A percentile compares a stretch with the other conserved stretches of the same genome.
Evolutionary conservation across 2,888 invertebrate species (phyloP).

Genomic region (Stenodema calcarata): DNA sequence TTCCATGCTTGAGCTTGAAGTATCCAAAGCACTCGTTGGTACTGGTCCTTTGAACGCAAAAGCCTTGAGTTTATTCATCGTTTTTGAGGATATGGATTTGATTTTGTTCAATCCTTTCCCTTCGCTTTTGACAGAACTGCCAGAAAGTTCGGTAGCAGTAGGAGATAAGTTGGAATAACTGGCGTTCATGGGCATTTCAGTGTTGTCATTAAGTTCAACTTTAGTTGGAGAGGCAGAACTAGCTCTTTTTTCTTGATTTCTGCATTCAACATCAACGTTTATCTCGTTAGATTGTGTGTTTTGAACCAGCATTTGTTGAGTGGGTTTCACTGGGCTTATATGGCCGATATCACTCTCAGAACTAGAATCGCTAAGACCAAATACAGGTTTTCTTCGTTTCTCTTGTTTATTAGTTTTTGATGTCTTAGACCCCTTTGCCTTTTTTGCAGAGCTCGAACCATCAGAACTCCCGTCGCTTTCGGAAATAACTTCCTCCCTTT

Average conservation of each 20-base stretch:
- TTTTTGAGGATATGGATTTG: background rate
- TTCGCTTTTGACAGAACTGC: background rate
- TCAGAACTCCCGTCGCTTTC: background rate
- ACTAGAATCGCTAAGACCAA: background rate
- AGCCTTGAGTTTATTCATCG: constrained; percentile 14
- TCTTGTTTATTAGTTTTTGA: background rate
- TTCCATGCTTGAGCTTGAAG: background rate
- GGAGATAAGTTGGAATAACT: background rate
- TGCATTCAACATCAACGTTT: background rate
- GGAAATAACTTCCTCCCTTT: background rate
- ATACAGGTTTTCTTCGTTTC: background rate
- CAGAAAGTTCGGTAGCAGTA: background rate
- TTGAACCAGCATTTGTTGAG: background rate
- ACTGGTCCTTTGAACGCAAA: constrained; percentile 9
- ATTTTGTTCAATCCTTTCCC: background rate
- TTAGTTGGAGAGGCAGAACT: no score
- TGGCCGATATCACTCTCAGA: background rate
- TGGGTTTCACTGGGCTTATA: background rate
- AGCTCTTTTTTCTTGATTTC: background rate
- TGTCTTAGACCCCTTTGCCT: background rate
- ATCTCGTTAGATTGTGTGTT: background rate
- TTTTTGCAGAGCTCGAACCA: background rate
- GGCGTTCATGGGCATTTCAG: no score
- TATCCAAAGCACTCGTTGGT: background rate
- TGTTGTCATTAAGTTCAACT: no score